phyloP scores from a whole-genome alignment of 2,113 vertebrate species.

The Seriola rivoliana region DNA sequence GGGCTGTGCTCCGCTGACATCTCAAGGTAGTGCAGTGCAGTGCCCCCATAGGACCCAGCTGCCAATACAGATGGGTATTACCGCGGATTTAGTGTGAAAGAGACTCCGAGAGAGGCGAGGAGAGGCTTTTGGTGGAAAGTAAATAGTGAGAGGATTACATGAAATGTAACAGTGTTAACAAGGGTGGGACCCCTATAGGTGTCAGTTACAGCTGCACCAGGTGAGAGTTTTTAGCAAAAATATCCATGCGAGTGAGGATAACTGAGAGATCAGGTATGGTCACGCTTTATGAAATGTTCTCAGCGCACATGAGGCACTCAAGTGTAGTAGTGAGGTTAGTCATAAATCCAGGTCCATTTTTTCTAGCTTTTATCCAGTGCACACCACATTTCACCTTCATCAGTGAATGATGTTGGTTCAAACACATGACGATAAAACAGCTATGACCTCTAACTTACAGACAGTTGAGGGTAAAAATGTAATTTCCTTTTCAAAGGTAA shows the following conservation, averaged over 20 bases:
- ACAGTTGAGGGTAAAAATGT: too few relatives aligned
- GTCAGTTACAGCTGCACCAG: not conserved
- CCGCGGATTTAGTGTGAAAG: conserved; percentile 56
- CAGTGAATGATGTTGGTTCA: not conserved
- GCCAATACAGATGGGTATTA: conserved; percentile 51
- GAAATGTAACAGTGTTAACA: not conserved
- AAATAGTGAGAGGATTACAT: conserved; percentile 40
- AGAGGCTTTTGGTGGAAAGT: conserved; percentile 16
- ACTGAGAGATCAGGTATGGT: not conserved
- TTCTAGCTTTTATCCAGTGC: not conserved
- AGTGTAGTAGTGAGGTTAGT: too few relatives aligned
- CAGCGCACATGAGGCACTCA: not conserved
- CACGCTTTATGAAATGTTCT: not conserved
- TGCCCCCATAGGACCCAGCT: conserved; percentile 44
- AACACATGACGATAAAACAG: too few relatives aligned
- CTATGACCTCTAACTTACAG: too few relatives aligned
- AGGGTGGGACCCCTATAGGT: not conserved
- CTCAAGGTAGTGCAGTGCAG: conserved; percentile 63
- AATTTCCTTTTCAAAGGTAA: too few relatives aligned
- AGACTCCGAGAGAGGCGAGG: not conserved
- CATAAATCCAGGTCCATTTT: not conserved
- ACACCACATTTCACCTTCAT: not conserved
- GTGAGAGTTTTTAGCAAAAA: not conserved
- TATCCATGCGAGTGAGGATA: not conserved
- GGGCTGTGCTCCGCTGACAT: conserved; percentile 57